Percentiles rank a stretch among this genome's conserved stretches.
Evolutionary conservation across 2,113 vertebrate species (phyloP).

Genomic region (Cololabis saira): DNA sequence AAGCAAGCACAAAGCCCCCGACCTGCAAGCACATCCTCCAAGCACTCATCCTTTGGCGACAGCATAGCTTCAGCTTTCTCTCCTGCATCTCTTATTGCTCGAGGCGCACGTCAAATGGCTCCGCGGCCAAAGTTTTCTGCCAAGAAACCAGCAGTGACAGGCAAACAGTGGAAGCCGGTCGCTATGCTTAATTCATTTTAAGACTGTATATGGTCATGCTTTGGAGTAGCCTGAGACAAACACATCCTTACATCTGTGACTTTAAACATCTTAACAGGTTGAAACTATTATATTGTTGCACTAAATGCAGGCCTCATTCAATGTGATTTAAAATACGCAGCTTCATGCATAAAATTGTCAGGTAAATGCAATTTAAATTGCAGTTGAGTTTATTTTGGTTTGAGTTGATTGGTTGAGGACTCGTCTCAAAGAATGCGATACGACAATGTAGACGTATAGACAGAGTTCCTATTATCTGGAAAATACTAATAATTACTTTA

Average conservation of each 20-base stretch:
- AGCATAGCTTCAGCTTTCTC: conserved; percentile 71
- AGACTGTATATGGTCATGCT: conserved; percentile 36
- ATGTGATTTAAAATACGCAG: conserved; percentile 21
- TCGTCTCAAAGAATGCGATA: background rate
- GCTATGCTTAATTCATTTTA: conserved; percentile 80
- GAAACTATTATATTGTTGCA: conserved; percentile 31
- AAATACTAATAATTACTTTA: background rate
- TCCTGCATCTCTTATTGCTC: conserved; percentile 84
- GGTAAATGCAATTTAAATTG: no score
- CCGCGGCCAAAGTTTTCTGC: conserved; percentile 96
- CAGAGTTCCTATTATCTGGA: background rate
- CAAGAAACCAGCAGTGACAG: conserved; percentile 86
- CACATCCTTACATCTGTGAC: conserved; percentile 28
- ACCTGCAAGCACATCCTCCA: conserved; percentile 46
- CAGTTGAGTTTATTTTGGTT: no score
- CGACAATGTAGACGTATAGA: background rate
- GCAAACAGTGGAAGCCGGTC: conserved; percentile 94
- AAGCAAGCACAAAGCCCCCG: conserved; percentile 60
- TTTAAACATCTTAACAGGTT: conserved; percentile 34
- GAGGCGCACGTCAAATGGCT: conserved; percentile 84
- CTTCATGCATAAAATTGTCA: conserved; percentile 5
- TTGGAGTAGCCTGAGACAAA: conserved; percentile 28
- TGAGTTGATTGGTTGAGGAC: background rate
- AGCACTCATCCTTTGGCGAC: conserved; percentile 43
- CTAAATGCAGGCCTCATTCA: conserved; percentile 18